Base-by-base conservation (phyloP, 2,888 invertebrate genomes). In the Synanthedon andrenaeformis region DNA sequence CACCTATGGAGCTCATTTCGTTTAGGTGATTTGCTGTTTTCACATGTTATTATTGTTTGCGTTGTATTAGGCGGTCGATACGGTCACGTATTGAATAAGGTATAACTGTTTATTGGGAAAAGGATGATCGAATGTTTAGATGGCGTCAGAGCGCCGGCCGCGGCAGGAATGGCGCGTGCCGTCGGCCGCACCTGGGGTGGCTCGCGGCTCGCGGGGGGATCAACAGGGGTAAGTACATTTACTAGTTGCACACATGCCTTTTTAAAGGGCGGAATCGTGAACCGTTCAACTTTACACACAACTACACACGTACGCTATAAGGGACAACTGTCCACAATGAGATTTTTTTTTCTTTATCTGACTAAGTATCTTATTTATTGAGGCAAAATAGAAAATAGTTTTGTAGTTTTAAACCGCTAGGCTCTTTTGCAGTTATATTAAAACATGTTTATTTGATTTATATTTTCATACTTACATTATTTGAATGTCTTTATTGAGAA, bases 1-100 rank as follows among this genome's bases (percentile, higher is more conserved):
- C 89, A 71, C 89, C 89, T 63, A 90, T 82, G 59, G 90, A 87
- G 70, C 88, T 89, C 89, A 89, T 89, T 79, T 79, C 76, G 69
- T 57, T 60, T 59, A 53, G 71, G 74, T 78, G 77, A 79, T 61
- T 72, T 71, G 75, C 64, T 55, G 63, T 69, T 80, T 78, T 80
- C 69, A 79, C 86, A 86, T 84, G 74, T 79, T 79, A 70, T 57
- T 66, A 65, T 62, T 80, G 70, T 77, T 79, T 77, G 66, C 60
- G 60, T 68, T 64, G 56, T 51, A 66, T 79, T 77, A 66, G 76
- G 69, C 66, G 59, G 54, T 55, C 61, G 65, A 71, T 72, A 63
- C 59, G 65, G 63, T 76, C 74, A 74, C 75, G 76, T 79, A 73
- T 58, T 49, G 62, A 52, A 56, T 59, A 58, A 54, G 58, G 56